These are phyloP conservation scores for Empis livida DNA, from an alignment of 2,888 invertebrate genomes.

Conservation along the genomic window DNA sequence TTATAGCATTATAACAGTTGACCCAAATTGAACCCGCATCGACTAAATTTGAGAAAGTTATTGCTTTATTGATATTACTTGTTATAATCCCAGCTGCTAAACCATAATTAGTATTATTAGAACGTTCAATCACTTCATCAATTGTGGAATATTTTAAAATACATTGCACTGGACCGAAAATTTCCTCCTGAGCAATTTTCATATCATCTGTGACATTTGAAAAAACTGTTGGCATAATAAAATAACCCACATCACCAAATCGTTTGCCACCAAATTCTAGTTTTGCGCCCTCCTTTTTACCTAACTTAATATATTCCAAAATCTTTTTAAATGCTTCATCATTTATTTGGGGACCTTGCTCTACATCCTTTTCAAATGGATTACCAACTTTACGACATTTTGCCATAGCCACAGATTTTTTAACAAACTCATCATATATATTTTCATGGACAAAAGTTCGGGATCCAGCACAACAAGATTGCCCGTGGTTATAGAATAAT, in stretches of 20 bases:
- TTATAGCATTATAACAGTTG: slow-evolving; percentile 36
- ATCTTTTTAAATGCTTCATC: slow-evolving; percentile 63
- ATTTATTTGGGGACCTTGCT: slow-evolving; percentile 79
- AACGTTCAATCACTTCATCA: slow-evolving; percentile 68
- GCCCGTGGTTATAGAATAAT: slow-evolving; percentile 63
- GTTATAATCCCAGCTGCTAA: slow-evolving; percentile 75
- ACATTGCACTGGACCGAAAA: slow-evolving; percentile 82
- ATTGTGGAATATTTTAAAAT: slow-evolving; percentile 61
- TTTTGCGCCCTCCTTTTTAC: slow-evolving; percentile 67
- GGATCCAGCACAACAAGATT: slow-evolving; percentile 75
- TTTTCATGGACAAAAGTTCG: slow-evolving; percentile 78
- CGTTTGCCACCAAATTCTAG: slow-evolving; percentile 62
- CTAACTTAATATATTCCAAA: slow-evolving; percentile 57
- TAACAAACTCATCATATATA: slow-evolving; percentile 77
- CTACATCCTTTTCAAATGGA: slow-evolving; percentile 52
- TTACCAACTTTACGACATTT: slow-evolving; percentile 62
- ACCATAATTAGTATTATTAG: slow-evolving; percentile 69
- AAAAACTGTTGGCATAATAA: slow-evolving; percentile 65
- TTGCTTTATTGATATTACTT: slow-evolving; percentile 61
- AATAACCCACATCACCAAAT: slow-evolving; percentile 56
- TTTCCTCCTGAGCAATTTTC: slow-evolving; percentile 70
- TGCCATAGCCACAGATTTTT: slow-evolving; percentile 56
- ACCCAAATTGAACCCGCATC: slow-evolving; percentile 73
- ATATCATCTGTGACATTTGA: slow-evolving; percentile 65
- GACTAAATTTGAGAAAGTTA: slow-evolving; percentile 58